Conservation (phyloP, 1,140 invertebrate species). For the Apis dorsata region DNA sequence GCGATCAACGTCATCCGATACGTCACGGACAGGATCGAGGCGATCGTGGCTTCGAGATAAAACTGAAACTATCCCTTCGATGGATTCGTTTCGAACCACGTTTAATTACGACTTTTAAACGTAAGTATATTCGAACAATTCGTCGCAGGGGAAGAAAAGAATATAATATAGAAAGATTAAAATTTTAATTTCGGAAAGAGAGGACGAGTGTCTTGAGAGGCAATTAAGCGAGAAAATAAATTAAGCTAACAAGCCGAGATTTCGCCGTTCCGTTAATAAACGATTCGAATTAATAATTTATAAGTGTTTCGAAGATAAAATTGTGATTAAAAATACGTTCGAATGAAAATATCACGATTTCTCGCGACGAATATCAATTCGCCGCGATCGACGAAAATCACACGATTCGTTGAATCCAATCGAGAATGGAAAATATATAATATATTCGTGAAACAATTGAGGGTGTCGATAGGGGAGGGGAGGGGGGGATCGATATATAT, state of each 20-base stretch:
- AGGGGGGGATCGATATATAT: not conserved
- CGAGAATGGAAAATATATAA: no score
- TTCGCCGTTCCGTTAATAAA: no score
- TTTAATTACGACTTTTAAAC: not conserved
- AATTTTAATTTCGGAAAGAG: not conserved
- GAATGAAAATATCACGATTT: no score
- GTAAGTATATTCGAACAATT: not conserved
- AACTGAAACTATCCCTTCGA: no score
- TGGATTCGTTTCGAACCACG: not conserved
- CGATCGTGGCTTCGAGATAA: not conserved
- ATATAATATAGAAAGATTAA: not conserved
- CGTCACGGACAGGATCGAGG: not conserved
- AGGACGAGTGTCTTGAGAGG: not conserved
- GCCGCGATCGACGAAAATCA: no score
- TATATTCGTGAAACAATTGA: no score
- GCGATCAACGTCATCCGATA: conserved; percentile 7
- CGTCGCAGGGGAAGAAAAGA: not conserved
- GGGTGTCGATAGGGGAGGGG: no score
- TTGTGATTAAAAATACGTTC: not conserved
- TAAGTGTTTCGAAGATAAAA: no score
- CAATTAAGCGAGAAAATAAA: conserved; percentile 15
- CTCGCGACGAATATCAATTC: no score
- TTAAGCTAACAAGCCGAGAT: not conserved
- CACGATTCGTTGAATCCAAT: no score
- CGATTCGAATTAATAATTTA: no score